phyloP scores from a whole-genome alignment of 2,113 vertebrate species.

The Guaruba guarouba region DNA sequence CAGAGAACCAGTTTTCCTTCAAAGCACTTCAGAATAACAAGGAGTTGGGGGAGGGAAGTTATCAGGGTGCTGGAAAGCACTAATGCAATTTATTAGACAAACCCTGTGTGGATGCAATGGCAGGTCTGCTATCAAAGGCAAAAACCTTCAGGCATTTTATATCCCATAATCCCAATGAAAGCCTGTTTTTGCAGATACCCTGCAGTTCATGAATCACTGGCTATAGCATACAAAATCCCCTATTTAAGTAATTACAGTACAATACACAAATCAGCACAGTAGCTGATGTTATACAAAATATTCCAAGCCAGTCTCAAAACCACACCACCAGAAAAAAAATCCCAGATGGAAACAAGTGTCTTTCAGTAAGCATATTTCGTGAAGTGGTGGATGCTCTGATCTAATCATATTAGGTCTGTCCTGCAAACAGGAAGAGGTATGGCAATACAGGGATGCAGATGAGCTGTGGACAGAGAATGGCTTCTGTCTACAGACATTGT shows the following conservation, averaged over 20 bases:
- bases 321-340: background rate
- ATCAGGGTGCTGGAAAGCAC: slow-evolving; percentile 45
- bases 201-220: slow-evolving; percentile 70
- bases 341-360: background rate
- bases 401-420: background rate
- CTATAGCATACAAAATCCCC: slow-evolving; percentile 70
- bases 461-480: background rate
- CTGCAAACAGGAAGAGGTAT: background rate
- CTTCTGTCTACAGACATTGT: background rate
- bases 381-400: background rate
- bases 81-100: slow-evolving; percentile 68
- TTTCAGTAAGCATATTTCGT: background rate
- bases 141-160: slow-evolving; percentile 69
- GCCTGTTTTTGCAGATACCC: slow-evolving; percentile 70
- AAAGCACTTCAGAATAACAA: slow-evolving; percentile 29
- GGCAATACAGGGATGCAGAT: background rate
- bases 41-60: slow-evolving; percentile 31
- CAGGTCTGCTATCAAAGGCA: slow-evolving; percentile 68
- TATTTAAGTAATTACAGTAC: slow-evolving; percentile 72
- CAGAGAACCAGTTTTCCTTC: slow-evolving; percentile 28
- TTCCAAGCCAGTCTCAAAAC: slow-evolving; percentile 43
- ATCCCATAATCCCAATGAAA: slow-evolving; percentile 72
- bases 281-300: slow-evolving; percentile 59
- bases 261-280: slow-evolving; percentile 68
- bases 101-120: slow-evolving; percentile 53